Evolutionary conservation across 2,888 invertebrate species (phyloP), one percentile per base, ranked within the genome.

Genomic region (Coelogynopora nodosa): DNA sequence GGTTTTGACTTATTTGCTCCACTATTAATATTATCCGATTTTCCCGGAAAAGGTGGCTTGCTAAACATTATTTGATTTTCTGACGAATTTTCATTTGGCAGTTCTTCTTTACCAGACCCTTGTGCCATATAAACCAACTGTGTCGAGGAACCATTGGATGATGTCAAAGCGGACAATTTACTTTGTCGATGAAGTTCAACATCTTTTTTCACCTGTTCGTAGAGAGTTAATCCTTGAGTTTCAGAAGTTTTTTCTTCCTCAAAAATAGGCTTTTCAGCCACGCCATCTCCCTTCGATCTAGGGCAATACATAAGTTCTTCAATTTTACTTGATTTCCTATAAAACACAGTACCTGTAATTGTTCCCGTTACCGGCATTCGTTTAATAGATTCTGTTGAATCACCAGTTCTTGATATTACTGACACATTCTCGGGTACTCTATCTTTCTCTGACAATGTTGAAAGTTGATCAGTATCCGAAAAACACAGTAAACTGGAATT

Each of bases 191-290:
- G 74, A 74, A 74, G 74, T 26, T 74, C 74, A 2, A 74, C 74
- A 10, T 74, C 74, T 74, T 74, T 74, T 26, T 74, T 74, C 18
- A 74, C 74, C 74, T 74, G 74, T 74, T 74, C 74, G 27, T 74
- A 74, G 27, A 74, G 74, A 5, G 74, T n/a, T 5, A 74, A 2
- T n/a, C 74, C 23, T 23, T 2, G 23, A 13, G 2, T 26, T 23
- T 5, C 74, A 5, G 2, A 5, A 5, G 23, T 2, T 23, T 5
- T 13, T 23, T 74, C 74, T 26, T 74, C 74, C 5, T 74, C 74
- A 74, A 74, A 5, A n/a, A 2, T 5, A 5, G 74, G 23, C 23
- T 74, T 74, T 23, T 74, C 74, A 26, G 74, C 74, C 74, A 74
- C 23, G 5, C 74, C 74, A 23, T 74, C 74, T 13, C 74, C 74